Percentiles rank a stretch among this genome's conserved stretches.
phyloP scores from a whole-genome alignment of 2,113 vertebrate genomes.

The Catharus minimus region DNA sequence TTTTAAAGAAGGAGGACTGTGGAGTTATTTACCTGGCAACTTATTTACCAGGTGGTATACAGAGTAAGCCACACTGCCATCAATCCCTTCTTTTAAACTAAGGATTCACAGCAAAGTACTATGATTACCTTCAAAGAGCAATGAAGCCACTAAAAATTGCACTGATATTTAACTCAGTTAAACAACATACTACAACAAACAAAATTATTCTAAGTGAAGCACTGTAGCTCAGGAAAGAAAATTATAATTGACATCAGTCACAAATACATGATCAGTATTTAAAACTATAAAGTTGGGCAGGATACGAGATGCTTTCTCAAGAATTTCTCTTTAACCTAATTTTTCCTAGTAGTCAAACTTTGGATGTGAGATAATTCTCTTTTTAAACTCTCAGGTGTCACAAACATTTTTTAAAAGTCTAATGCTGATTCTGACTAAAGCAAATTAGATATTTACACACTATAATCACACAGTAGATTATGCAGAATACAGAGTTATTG shows the following conservation, averaged over 20 bases:
- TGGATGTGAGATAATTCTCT: neutral
- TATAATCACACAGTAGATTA: neutral
- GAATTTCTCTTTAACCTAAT: neutral
- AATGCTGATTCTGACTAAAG: neutral
- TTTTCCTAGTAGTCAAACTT: neutral
- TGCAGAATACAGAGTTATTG: neutral
- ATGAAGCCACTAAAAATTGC: neutral
- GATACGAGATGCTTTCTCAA: neutral
- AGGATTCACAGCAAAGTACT: neutral
- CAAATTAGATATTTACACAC: neutral
- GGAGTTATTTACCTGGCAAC: neutral
- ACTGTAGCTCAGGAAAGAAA: neutral
- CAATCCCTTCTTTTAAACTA: neutral
- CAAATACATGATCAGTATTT: neutral
- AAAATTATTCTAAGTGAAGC: neutral
- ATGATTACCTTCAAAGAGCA: neutral
- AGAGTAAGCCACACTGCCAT: neutral
- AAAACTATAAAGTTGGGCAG: neutral
- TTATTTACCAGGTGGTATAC: neutral
- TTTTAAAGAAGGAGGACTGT: neutral
- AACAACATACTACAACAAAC: neutral
- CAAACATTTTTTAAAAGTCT: neutral
- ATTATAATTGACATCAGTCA: neutral
- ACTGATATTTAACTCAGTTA: neutral
- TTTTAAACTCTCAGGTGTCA: neutral